phyloP scores from a whole-genome alignment of 2,113 vertebrate genomes.

The Notechis scutatus region DNA sequence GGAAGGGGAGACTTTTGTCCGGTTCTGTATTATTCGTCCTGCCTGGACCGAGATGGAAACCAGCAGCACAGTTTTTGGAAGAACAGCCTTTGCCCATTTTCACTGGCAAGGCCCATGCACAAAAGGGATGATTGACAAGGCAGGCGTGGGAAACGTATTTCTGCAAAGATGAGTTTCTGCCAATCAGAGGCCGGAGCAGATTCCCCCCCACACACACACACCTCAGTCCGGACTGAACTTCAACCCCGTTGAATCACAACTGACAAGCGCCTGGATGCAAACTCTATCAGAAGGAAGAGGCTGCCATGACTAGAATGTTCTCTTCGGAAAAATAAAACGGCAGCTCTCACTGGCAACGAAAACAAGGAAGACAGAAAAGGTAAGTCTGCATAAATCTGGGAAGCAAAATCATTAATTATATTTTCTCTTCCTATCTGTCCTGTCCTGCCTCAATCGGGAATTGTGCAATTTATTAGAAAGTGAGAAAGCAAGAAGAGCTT shows the following conservation, averaged over 20 bases:
- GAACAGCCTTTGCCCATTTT: background rate
- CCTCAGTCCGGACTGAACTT: conserved; percentile 5
- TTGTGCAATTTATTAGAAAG: background rate
- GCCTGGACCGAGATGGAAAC: background rate
- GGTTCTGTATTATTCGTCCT: background rate
- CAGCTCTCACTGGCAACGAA: background rate
- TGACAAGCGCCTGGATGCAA: background rate
- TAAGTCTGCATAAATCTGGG: conserved; percentile 1
- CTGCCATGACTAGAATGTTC: background rate
- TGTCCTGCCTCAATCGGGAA: too few species aligned
- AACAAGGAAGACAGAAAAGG: background rate
- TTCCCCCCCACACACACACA: background rate
- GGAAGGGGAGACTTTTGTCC: background rate
- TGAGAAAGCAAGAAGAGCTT: background rate
- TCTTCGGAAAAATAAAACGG: background rate
- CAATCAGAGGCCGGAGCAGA: background rate
- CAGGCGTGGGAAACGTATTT: conserved; percentile 7
- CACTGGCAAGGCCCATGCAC: background rate
- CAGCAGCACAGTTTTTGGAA: background rate
- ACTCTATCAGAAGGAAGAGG: background rate
- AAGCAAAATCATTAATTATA: background rate
- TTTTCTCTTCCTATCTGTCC: background rate
- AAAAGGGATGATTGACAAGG: background rate
- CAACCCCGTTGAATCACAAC: conserved; percentile 10
- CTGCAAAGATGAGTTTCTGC: background rate